Evolutionary conservation across 37 sponge, comb jelly and placozoan species (phyloP).

Genomic region (Cladorhizidae sp.): DNA sequence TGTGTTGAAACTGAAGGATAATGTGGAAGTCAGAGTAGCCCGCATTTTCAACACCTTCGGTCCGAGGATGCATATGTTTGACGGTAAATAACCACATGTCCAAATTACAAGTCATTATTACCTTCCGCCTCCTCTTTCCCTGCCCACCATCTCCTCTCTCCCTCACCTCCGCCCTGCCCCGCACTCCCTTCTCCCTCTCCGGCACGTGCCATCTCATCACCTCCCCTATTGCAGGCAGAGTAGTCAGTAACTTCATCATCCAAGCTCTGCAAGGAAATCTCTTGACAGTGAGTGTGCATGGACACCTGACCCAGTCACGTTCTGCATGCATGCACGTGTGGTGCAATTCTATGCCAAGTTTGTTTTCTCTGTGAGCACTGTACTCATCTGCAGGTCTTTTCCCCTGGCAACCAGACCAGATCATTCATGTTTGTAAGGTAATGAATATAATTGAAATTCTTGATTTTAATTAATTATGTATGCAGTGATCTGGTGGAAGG

Average conservation of each 20-base stretch:
- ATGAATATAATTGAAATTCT: too few species aligned
- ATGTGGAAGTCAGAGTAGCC: constrained; percentile 90
- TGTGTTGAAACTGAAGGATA: constrained; percentile 60
- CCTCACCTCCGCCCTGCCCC: too few species aligned
- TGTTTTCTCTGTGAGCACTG: too few species aligned
- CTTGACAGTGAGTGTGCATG: constrained; percentile 67
- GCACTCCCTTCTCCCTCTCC: background rate
- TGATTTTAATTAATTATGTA: too few species aligned
- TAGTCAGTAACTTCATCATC: constrained; percentile 95
- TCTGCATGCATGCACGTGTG: too few species aligned
- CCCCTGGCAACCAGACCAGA: constrained; percentile 84
- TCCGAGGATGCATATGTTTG: constrained; percentile 95
- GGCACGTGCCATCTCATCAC: too few species aligned
- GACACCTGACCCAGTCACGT: too few species aligned
- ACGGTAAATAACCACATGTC: too few species aligned
- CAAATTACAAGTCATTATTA: background rate
- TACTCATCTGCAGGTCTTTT: constrained; percentile 59
- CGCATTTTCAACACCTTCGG: constrained; percentile 98
- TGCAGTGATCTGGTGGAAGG: constrained; percentile 87
- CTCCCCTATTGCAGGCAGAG: constrained; percentile 59
- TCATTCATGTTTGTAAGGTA: constrained; percentile 91
- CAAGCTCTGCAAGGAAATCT: constrained; percentile 79
- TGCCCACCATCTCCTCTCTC: too few species aligned
- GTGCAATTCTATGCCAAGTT: too few species aligned
- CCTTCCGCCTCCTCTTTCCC: too few species aligned